Base-by-base conservation (phyloP, 1,140 invertebrate genomes). In the Drosophila prosaltans region DNA sequence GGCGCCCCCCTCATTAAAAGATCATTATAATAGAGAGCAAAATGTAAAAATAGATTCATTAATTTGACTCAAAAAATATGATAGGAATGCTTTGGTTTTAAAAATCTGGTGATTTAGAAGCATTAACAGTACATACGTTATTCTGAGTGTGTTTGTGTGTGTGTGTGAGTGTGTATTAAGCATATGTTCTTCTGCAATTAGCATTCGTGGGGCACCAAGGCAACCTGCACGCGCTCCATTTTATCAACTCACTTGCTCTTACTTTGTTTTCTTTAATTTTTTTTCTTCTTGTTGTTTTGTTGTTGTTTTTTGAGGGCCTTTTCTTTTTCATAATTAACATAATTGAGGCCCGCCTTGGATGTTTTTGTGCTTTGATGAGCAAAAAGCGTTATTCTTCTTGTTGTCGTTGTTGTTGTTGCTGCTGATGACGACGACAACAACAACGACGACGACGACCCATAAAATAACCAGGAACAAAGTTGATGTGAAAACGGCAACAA, bases 311-410 rank as follows among this genome's bases (percentile, higher is more conserved):
- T 24, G 45, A 70, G 66, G 57, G 62, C 71, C 61, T 69, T 74
- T 66, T 68, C 64, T 55, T 55, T 72, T 72, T 78, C 45, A 61
- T 78, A 78, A 78, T 78, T 75, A 75, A 65, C 76, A 78, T 78
- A 72, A 78, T 72, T 71, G 65, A 68, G 65, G 59, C 64, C 58
- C 58, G 57, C 30, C 32, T 41, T 61, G 61, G 60, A 55, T 69
- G 39, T 72, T 59, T 72, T 55, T 65, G 61, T 62, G 36, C 73
- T 75, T 78, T 71, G 68, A 78, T 78, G 60, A 78, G 66, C 55
- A 40, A 45, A 69, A 65, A 57, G 21, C 61, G 26, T 54, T 67
- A 45, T 59, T 54, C 3, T 48, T n/a, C n/a, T n/a, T n/a, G n/a
- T n/a, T 72, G 39, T 26, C 39, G 26, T 6, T 11, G 7, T 59